Evolutionary conservation across 2,888 invertebrate species (phyloP).

Genomic region (Odontocolon sp.): DNA sequence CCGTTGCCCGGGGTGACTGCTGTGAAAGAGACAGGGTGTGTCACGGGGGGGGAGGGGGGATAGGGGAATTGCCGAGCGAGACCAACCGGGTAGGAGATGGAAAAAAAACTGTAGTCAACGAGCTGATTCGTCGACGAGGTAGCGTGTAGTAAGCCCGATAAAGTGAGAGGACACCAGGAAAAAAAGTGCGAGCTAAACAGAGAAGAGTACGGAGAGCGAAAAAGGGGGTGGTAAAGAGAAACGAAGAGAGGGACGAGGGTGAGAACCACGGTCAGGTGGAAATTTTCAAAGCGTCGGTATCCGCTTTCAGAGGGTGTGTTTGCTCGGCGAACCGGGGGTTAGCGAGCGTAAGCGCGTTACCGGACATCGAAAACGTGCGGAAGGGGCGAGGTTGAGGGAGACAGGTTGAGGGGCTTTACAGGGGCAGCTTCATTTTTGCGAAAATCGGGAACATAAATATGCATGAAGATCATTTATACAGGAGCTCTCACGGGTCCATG

Average conservation of each 20-base stretch:
- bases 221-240: constrained; percentile 30
- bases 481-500: constrained; percentile 61
- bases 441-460: constrained; percentile 78
- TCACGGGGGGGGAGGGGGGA: constrained; percentile 19
- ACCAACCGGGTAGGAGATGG: constrained; percentile 18
- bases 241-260: constrained; percentile 31
- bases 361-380: constrained; percentile 46
- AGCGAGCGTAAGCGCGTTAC: constrained; percentile 24
- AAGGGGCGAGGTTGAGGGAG: neutral
- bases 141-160: constrained; percentile 18
- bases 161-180: constrained; percentile 44
- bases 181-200: constrained; percentile 37
- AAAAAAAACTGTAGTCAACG: constrained; percentile 61
- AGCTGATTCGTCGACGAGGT: constrained; percentile 54
- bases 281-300: constrained; percentile 77
- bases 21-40: constrained; percentile 40
- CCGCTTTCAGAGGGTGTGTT: constrained; percentile 69
- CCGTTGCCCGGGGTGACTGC: constrained; percentile 57
- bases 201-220: constrained; percentile 34
- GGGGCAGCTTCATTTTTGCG: constrained; percentile 75
- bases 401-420: constrained; percentile 20
- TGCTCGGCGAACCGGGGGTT: constrained; percentile 13
- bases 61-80: constrained; percentile 25
- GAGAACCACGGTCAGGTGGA: constrained; percentile 68
- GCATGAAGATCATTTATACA: constrained; percentile 80